Conservation (phyloP, 2,888 invertebrate genomes). For the Pandemis heparana region DNA sequence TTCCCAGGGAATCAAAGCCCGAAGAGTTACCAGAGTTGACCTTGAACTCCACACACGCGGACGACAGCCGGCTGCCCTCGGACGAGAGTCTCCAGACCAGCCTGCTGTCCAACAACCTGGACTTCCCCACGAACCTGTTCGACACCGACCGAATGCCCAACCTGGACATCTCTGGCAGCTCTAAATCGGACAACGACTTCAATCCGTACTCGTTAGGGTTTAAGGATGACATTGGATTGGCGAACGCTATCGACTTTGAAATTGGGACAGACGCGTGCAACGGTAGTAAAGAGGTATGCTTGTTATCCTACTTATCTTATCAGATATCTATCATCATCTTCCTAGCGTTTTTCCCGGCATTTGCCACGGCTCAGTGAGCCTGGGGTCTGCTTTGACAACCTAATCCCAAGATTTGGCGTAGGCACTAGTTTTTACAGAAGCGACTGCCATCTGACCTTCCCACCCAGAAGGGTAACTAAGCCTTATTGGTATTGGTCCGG, state of each 20-base stretch:
- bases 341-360: not conserved
- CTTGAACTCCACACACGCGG: conserved; percentile 51
- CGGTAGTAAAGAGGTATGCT: conserved; percentile 1
- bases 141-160: conserved; percentile 67
- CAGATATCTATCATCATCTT: too few relatives aligned
- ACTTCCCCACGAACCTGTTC: conserved; percentile 68
- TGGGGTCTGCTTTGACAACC: too few relatives aligned
- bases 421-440: too few relatives aligned
- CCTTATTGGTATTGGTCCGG: too few relatives aligned
- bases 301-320: not conserved
- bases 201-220: conserved; percentile 54
- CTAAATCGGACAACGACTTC: conserved; percentile 62
- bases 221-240: conserved; percentile 55
- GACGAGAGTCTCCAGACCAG: conserved; percentile 70
- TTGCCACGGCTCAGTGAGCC: too few relatives aligned
- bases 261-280: conserved; percentile 11
- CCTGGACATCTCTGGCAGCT: conserved; percentile 65
- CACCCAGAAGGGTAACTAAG: too few relatives aligned
- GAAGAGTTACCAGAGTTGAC: conserved; percentile 40
- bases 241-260: conserved; percentile 42
- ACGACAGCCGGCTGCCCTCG: conserved; percentile 65
- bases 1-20: conserved; percentile 22
- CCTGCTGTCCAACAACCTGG: conserved; percentile 61
- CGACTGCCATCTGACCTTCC: too few relatives aligned
- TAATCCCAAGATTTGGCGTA: too few relatives aligned